Evolutionary conservation across 2,113 vertebrate species (phyloP), one percentile per base, ranked within the genome.

Genomic region (Microcebus tavaratra): DNA sequence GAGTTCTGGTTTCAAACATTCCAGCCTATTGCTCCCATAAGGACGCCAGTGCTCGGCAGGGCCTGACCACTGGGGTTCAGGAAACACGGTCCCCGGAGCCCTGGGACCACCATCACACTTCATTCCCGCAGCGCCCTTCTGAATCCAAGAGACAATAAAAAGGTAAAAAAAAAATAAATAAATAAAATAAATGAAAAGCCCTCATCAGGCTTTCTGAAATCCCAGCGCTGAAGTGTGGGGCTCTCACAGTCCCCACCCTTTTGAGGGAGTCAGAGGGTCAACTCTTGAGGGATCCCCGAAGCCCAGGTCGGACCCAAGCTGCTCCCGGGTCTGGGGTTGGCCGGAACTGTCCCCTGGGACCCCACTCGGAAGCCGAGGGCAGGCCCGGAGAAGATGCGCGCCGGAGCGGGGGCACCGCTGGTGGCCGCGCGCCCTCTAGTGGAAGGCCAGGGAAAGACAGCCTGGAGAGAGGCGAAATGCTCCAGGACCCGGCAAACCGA

Each of bases 401-500:
- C 67, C 2, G 27, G 55, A 90, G 17, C 14, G 0, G 63, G 0
- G 34, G 45, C 48, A 95, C 79, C 31, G 31, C 83, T 75, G 96
- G 90, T 93, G n/a, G 59, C 65, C 48, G 93, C 61, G 57, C 72
- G 80, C 95, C 95, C 98, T 97, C 98, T 73, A 39, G 95, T 96
- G 98, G 89, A n/a, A 1, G 0, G 70, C 1, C 2, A 0, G 31
- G 59, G 61, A 83, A 96, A 53, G 48, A 55, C 90, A 72, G 31
- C 0, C 57, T 25, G 55, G 61, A 82, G 55, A n/a, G 67, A 15
- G 2, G 59, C 29, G 29, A 55, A 81, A 57, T 2, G 81, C 79
- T 67, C 34, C 10, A n/a, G 2, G 18, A 25, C 4, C 36, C 1
- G 8, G 6, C 31, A 23, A 55, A 45, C 68, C 39, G 11, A 55